Evolutionary conservation across 2,797 vertebrate genomes (phyloP), one percentile per base, ranked within the genome.

Genomic region (Enteromius viviparus): DNA sequence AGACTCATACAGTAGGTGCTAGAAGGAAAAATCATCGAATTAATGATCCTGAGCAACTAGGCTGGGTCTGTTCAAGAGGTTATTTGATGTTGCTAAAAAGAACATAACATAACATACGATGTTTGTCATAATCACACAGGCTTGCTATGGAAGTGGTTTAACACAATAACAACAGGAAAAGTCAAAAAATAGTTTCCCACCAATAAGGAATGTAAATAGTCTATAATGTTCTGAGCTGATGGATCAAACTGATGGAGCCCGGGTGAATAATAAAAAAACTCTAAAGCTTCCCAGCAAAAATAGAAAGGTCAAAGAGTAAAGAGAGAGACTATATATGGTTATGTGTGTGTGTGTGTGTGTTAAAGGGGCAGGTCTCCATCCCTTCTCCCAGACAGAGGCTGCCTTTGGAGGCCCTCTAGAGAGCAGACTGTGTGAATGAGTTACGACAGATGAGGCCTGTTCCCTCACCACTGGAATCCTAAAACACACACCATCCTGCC

Each of bases 401-500:
- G 69, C 74, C 71, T 84, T 87, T 86, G 82, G 82, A 85, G 82
- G 84, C 84, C 84, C 78, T 85, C 84, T 82, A 76, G 84, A 84
- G 84, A 85, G 81, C 75, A 78, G 69, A 78, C 82, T 85, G 83
- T 60, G 76, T 76, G 81, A 85, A 82, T 21, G 76, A 83, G 84
- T 85, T 85, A 84, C 26, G 64, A 78, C 84, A 77, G 83, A 76
- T 49, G 84, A 84, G 75, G 78, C 70, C 80, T 75, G 71, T 34
- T 86, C 78, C 77, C 60, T 82, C 82, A 82, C 82, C 85, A 70
- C 83, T 81, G 80, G 76, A 85, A 85, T 85, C 79, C 76, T 84
- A 87, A 81, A 72, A 71, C 84, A 78, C 84, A 78, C 69, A 82
- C 84, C 40, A 70, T 75, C 29, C 51, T 66, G 76, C 82, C 77